Evolutionary conservation across 1,140 invertebrate species (phyloP).

Genomic region (Probaryconus sp.): DNA sequence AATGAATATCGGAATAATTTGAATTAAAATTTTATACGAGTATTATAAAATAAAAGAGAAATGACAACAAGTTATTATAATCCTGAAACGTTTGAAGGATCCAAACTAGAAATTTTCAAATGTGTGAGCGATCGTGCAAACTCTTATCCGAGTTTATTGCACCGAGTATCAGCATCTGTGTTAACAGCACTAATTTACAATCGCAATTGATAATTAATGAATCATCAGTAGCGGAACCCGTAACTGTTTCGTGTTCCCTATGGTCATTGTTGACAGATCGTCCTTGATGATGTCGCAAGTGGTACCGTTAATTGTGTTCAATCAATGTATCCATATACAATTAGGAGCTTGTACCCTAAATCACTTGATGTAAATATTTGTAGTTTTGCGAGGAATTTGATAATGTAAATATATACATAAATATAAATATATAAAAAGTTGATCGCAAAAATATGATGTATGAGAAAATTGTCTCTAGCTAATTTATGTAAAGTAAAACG

Average conservation of each 20-base stretch:
- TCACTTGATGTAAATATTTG: conserved; percentile 54
- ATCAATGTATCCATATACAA: conserved; percentile 60
- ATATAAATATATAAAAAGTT: conserved; percentile 37
- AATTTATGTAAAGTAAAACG: conserved; percentile 15
- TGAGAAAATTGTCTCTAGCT: conserved; percentile 22
- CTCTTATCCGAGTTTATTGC: conserved; percentile 20
- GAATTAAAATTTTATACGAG: no score
- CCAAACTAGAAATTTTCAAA: no score
- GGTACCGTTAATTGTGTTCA: conserved; percentile 63
- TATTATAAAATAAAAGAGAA: no score
- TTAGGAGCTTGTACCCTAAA: conserved; percentile 55
- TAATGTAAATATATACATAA: conserved; percentile 46
- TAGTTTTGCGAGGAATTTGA: conserved; percentile 44
- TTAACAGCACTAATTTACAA: conserved; percentile 50
- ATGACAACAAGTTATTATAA: no score
- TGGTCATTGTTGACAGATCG: conserved; percentile 57
- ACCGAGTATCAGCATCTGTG: conserved; percentile 29
- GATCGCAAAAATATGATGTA: conserved; percentile 28
- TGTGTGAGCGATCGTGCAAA: not conserved
- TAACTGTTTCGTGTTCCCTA: conserved; percentile 47
- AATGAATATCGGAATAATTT: no score
- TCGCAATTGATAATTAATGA: conserved; percentile 58
- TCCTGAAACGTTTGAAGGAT: no score
- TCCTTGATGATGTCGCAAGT: conserved; percentile 54
- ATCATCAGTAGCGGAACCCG: conserved; percentile 53